Conservation (phyloP, 2,113 vertebrate species). For the Oreochromis niloticus region DNA sequence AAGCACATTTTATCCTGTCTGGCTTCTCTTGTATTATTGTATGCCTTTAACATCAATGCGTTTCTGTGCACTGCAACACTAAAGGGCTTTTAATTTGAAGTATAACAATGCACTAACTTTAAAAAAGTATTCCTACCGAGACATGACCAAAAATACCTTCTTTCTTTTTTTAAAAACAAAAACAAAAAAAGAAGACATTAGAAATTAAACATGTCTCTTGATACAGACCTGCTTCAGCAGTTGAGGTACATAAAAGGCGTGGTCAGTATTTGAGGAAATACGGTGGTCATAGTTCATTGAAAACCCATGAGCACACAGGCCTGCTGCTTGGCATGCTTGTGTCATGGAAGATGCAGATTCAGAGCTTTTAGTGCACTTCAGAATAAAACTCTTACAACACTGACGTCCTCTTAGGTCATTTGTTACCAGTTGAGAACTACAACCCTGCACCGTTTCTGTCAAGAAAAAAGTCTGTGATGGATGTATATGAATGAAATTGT, state of each 20-base stretch:
- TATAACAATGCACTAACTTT: not conserved
- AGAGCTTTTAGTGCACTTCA: not conserved
- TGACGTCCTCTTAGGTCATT: not conserved
- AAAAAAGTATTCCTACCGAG: not conserved
- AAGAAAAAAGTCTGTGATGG: not conserved
- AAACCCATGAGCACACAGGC: not conserved
- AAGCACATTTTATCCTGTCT: not conserved
- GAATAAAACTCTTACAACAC: not conserved
- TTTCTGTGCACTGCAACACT: not conserved
- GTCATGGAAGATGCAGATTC: not conserved
- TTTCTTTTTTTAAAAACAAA: not conserved
- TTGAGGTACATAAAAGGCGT: not conserved
- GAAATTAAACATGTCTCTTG: not conserved
- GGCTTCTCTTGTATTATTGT: not conserved
- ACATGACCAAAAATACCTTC: not conserved
- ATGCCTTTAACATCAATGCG: not conserved
- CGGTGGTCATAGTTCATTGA: not conserved
- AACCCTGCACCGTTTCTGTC: not conserved
- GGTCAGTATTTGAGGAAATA: not conserved
- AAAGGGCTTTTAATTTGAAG: not conserved
- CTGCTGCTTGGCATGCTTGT: not conserved
- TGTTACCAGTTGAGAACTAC: constrained; percentile 48
- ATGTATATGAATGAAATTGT: not conserved
- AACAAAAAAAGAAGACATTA: not conserved
- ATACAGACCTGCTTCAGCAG: not conserved